Base-by-base conservation (phyloP, 1,140 invertebrate genomes). In the Scylla paramamosain region DNA sequence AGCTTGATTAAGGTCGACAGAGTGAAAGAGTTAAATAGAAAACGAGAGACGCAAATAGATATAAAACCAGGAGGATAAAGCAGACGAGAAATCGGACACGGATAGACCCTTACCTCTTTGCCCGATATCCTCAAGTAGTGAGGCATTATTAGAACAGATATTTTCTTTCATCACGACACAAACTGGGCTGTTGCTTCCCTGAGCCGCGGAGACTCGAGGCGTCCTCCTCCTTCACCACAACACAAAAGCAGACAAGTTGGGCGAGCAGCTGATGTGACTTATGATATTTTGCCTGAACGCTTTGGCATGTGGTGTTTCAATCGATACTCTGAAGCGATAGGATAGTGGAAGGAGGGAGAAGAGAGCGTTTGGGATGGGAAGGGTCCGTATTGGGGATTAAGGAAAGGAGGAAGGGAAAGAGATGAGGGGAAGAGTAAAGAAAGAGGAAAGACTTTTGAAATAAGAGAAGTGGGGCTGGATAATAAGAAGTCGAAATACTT, bases 251-350 rank as follows among this genome's bases (percentile, higher is more conserved):
- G 67, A 77, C 67, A 77, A 77, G 25, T 77, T 77, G 67, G 20
- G 20, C 0, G 25, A 77, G 67, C 20, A n/a, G 67, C 20, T 77
- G 67, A 77, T 77, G 67, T 77, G 67, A 77, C 67, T 77, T 77
- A 77, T n/a, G 25, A 77, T 25, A 77, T 77, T 77, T 77, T 77
- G n/a, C 67, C 67, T 77, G 20, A 77, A 77, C n/a, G n/a, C 20
- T 77, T 25, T 77, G 67, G 67, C 67, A 77, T n/a, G 86, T 88
- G 86, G 86, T 88, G 86, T 39, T 88, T 16, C 14, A 45, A 46
- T 88, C 45, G 86, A 46, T 39, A 25, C 16, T 20, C 14, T 88
- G 86, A 28, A 25, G 86, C 31, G 16, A 28, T 39, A 45, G n/a
- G 86, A 45, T 39, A 10, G 86, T 39, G 32, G 84, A 39, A 88